Evolutionary conservation across 2,797 vertebrate genomes (phyloP).

Genomic region (Gymnoscopelus braueri): DNA sequence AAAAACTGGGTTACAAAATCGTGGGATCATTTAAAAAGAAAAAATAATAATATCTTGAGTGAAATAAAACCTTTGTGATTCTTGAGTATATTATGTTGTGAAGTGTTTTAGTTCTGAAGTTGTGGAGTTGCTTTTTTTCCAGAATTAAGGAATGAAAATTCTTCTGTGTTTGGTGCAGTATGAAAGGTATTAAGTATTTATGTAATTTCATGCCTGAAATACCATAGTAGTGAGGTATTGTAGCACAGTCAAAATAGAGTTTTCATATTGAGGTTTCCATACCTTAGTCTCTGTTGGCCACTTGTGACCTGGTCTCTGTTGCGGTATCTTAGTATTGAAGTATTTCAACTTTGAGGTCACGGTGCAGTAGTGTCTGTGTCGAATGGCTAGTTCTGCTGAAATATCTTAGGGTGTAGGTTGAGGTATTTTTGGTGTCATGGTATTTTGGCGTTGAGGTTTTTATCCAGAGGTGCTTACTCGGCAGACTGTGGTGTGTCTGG

Average conservation of each 20-base stretch:
- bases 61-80: too few species aligned
- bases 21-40: too few species aligned
- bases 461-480: constrained; percentile 33
- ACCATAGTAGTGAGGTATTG: neutral
- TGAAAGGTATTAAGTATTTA: too few species aligned
- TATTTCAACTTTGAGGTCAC: neutral
- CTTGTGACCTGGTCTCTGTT: neutral
- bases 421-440: neutral
- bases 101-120: too few species aligned
- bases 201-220: neutral
- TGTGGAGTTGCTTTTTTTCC: too few species aligned
- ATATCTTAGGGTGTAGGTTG: neutral
- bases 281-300: neutral
- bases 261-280: neutral
- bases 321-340: neutral
- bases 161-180: too few species aligned
- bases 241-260: neutral
- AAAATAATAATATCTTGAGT: too few species aligned
- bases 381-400: neutral
- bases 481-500: constrained; percentile 89
- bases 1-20: too few species aligned
- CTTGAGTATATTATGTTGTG: too few species aligned
- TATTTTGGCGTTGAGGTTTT: constrained; percentile 75
- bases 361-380: too few species aligned
- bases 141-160: too few species aligned